phyloP scores from a whole-genome alignment of 2,888 invertebrate species.

The Rhamnusium bicolor region DNA sequence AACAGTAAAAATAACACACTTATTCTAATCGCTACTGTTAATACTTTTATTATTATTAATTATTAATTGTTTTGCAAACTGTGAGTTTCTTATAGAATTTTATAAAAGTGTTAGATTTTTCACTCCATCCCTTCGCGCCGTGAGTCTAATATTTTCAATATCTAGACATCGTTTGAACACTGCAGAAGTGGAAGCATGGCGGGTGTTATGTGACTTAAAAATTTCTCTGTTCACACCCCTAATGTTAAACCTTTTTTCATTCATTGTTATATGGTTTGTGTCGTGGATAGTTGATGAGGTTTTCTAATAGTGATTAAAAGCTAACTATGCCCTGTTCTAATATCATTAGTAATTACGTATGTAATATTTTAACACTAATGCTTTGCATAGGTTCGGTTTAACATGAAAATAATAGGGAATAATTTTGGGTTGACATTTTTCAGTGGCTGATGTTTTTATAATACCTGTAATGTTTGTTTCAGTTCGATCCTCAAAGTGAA shows the following conservation, averaged over 20 bases:
- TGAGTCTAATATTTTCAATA: too few species aligned
- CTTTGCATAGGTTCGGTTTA: slow-evolving; percentile 45
- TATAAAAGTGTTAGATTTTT: too few species aligned
- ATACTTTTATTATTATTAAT: too few species aligned
- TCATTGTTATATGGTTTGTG: too few species aligned
- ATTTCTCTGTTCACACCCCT: neutral
- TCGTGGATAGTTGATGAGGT: too few species aligned
- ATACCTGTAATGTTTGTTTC: slow-evolving; percentile 39
- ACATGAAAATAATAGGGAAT: slow-evolving; percentile 40
- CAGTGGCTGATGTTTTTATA: slow-evolving; percentile 39
- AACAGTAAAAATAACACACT: too few species aligned
- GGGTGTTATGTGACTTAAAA: slow-evolving; percentile 20
- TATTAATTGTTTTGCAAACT: too few species aligned
- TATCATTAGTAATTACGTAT: too few species aligned
- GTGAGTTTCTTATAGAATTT: too few species aligned
- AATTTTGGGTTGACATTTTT: slow-evolving; percentile 43
- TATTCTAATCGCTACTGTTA: too few species aligned
- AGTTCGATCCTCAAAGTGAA: slow-evolving; percentile 19
- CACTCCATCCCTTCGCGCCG: neutral
- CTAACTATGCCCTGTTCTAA: neutral
- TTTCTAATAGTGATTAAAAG: neutral
- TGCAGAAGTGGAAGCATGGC: slow-evolving; percentile 17
- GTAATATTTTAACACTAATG: slow-evolving; percentile 35
- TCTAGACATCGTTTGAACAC: neutral
- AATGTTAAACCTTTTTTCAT: slow-evolving; percentile 5